These are phyloP conservation scores for Tyria jacobaeae DNA, from an alignment of 2,888 invertebrate genomes.

Conservation along the genomic window DNA sequence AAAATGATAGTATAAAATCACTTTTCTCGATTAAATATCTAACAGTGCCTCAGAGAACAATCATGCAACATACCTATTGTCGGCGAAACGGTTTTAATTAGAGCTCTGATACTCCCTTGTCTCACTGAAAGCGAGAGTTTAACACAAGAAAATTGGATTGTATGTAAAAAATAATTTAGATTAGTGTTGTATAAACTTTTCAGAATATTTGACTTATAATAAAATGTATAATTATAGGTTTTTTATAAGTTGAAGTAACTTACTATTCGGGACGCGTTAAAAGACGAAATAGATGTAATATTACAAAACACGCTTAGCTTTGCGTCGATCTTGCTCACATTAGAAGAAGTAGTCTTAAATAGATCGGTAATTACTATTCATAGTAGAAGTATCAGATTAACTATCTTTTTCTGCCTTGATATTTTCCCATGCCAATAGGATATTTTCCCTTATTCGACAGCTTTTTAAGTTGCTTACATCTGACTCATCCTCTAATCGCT, in stretches of 20 bases:
- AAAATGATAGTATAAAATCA: conserved; percentile 13
- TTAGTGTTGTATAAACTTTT: neutral
- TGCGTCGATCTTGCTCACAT: too few relatives aligned
- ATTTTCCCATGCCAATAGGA: neutral
- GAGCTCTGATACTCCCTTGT: conserved; percentile 40
- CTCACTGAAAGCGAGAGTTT: conserved; percentile 11
- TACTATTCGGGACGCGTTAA: too few relatives aligned
- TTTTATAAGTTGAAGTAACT: too few relatives aligned
- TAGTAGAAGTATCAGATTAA: too few relatives aligned
- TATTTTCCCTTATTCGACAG: neutral
- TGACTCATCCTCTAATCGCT: conserved; percentile 5
- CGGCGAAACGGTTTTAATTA: conserved; percentile 60
- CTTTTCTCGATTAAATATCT: conserved; percentile 27
- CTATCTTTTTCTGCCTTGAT: neutral
- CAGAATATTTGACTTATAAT: too few relatives aligned
- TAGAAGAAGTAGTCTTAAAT: too few relatives aligned
- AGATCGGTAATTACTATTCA: too few relatives aligned
- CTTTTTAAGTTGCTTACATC: neutral
- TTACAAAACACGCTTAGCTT: too few relatives aligned
- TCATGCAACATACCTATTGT: conserved; percentile 51
- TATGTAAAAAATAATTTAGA: neutral
- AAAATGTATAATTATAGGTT: too few relatives aligned
- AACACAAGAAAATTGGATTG: neutral
- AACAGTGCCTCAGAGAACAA: conserved; percentile 50
- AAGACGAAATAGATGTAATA: too few relatives aligned